Conservation (phyloP, 2,113 vertebrate species). For the Salvelinus fontinalis region DNA sequence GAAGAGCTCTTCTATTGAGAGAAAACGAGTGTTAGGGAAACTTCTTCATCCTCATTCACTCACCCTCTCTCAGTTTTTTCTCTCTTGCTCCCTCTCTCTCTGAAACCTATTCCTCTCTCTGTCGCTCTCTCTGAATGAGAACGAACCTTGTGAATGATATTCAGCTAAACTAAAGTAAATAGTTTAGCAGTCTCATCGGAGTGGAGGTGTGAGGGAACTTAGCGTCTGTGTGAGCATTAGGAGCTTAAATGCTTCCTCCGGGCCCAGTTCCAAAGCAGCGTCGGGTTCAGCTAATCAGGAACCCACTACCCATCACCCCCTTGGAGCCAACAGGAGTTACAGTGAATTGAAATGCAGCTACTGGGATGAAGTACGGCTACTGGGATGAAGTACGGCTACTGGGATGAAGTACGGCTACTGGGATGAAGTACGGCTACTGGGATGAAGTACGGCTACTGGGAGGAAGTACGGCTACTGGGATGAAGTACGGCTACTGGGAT, state of each 20-base stretch:
- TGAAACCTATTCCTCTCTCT: background rate
- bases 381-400: too few relatives aligned
- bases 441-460: too few relatives aligned
- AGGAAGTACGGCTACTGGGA: too few relatives aligned
- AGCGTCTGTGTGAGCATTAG: background rate
- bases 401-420: too few relatives aligned
- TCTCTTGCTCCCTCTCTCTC: background rate
- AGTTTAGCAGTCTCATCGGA: conserved; percentile 30
- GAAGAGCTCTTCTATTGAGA: conserved; percentile 1
- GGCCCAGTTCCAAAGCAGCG: conserved; percentile 8
- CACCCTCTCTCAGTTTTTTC: background rate
- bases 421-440: too few relatives aligned
- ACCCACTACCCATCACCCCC: background rate
- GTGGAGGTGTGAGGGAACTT: background rate
- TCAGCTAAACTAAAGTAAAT: conserved; percentile 24
- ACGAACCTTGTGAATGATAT: conserved; percentile 3
- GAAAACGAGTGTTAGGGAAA: too few relatives aligned
- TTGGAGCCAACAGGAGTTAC: too few relatives aligned
- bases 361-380: too few relatives aligned
- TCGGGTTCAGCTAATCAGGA: conserved; percentile 5
- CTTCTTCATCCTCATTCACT: too few relatives aligned
- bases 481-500: too few relatives aligned
- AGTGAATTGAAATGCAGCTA: too few relatives aligned
- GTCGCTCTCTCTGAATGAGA: background rate
- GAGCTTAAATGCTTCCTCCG: conserved; percentile 25